Evolutionary conservation across 2,888 invertebrate genomes (phyloP).

Genomic region (Sarcophaga carnaria): DNA sequence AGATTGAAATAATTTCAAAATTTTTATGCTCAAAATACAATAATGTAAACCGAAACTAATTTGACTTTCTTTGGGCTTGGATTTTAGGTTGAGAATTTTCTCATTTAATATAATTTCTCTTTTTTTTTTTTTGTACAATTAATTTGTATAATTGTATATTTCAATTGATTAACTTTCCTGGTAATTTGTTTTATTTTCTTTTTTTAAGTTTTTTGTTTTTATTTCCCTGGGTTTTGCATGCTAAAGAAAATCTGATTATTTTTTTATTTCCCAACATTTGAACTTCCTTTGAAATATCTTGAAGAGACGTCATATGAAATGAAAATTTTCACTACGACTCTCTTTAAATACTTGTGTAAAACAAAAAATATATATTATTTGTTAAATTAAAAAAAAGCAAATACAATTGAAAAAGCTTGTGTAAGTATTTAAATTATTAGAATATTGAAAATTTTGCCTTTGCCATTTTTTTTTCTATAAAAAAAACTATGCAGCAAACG

Average conservation of each 20-base stretch:
- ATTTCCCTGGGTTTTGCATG: constrained; percentile 46
- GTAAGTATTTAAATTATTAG: constrained; percentile 74
- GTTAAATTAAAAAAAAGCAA: constrained; percentile 17
- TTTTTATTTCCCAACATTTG: neutral
- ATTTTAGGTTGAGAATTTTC: neutral
- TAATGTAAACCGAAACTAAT: neutral
- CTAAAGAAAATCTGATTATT: constrained; percentile 1
- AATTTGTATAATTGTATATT: neutral
- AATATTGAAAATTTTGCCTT: constrained; percentile 47
- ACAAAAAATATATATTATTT: constrained; percentile 66
- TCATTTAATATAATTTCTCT: constrained; percentile 16
- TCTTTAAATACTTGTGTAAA: neutral
- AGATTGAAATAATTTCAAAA: too few species aligned
- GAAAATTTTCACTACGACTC: constrained; percentile 9
- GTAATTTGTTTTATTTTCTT: constrained; percentile 20
- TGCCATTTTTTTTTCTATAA: constrained; percentile 27
- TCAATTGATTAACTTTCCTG: neutral
- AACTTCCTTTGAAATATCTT: neutral
- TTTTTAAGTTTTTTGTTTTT: neutral
- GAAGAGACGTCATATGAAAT: too few species aligned
- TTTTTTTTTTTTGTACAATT: neutral
- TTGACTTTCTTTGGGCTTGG: constrained; percentile 16
- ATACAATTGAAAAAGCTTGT: constrained; percentile 72
- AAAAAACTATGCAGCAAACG: constrained; percentile 58
- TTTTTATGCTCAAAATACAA: too few species aligned